Evolutionary conservation across 2,113 vertebrate genomes (phyloP), one percentile per base, ranked within the genome.

Genomic region (Atractosteus spatula): DNA sequence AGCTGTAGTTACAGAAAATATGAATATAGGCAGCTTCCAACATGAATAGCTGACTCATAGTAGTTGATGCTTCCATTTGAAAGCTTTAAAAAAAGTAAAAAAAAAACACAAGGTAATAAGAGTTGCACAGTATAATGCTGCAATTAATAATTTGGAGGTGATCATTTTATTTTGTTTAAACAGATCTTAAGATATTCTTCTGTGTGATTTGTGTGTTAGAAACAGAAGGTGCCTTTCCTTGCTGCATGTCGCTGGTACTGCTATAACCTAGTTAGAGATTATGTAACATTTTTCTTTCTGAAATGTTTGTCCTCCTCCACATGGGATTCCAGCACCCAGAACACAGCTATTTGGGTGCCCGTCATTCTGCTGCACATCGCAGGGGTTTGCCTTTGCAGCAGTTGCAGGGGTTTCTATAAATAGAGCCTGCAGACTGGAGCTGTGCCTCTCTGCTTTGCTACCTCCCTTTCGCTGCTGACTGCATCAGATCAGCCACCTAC

Each of bases 341-440:
- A 68, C 68, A 51, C 62, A 42, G 10, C 41, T 68, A 17, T 57
- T 47, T 16, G 13, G n/a, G 42, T 54, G 41, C 16, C n/a, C 41
- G 57, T 8, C 47, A 44, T 13, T 54, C n/a, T 51, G 66, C 43
- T 42, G 8, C n/a, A 8, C 8, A 17, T 51, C 2, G 10, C 63
- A 55, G 51, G n/a, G 43, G 44, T 41, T 43, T 47, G 55, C 44
- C 3, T 45, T 64, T 13, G 41, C 57, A 29, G 29, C 72, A 62
- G 55, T 55, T 74, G 45, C 41, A 42, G 66, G 17, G 29, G n/a
- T 74, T 78, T 77, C 81, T 80, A 83, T 83, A 83, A 83, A 85
- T 80, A 88, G 71, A 71, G 10, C 42, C 0, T 64, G 29, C 42
- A 54, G 73, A 57, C 3, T 55, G 59, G 61, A 59, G 55, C 7